Conservation (phyloP, 30 jellyfish, hydroid and myxozoan genomes). For the Sanderia malayensis region DNA sequence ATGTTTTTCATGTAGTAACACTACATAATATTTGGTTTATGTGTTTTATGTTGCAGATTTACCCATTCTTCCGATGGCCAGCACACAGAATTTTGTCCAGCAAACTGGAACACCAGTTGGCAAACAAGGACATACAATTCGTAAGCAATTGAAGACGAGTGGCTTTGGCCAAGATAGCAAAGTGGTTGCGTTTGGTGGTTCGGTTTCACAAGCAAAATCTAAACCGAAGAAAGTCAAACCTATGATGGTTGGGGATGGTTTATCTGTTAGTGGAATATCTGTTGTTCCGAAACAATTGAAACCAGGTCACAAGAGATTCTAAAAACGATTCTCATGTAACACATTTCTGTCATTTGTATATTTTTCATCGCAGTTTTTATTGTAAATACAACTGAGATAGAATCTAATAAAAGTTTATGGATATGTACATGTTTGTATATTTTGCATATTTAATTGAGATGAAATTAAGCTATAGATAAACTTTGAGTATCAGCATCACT, state of each 20-base stretch:
- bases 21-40: too few relatives aligned
- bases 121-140: constrained; percentile 16
- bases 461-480: too few relatives aligned
- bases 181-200: constrained; percentile 31
- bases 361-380: background rate
- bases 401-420: too few relatives aligned
- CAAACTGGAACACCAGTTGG: constrained; percentile 16
- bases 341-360: background rate
- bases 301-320: constrained; percentile 92
- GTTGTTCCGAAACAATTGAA: constrained; percentile 74
- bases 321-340: background rate
- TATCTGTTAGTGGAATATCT: constrained; percentile 94
- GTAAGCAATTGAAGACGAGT: constrained; percentile 14
- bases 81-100: constrained; percentile 5
- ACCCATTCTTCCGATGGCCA: background rate
- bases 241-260: constrained; percentile 40
- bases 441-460: too few relatives aligned
- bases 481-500: too few relatives aligned
- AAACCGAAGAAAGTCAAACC: constrained; percentile 4
- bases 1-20: too few relatives aligned
- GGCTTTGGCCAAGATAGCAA: constrained; percentile 12
- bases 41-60: too few relatives aligned
- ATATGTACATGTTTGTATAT: too few relatives aligned
- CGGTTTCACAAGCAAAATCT: constrained; percentile 19
- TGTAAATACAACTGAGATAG: too few relatives aligned